Evolutionary conservation across 1,140 invertebrate species (phyloP), one percentile per base, ranked within the genome.

Genomic region (Cydia amplana): DNA sequence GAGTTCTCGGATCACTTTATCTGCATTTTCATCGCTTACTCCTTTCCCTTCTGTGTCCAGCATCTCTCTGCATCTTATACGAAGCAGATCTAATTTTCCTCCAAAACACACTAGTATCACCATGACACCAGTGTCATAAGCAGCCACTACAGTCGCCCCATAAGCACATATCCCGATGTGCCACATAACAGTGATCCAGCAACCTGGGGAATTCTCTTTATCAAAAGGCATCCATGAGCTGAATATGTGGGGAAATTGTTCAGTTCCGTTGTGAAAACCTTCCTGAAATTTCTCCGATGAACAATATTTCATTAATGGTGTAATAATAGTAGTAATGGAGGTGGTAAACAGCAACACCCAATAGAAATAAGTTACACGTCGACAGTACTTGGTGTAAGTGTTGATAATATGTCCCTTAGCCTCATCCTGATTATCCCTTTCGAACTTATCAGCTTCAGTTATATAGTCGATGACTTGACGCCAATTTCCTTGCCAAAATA

Each of bases 21-120:
- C 18, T 16, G 75, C 77, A 72, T 86, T 77, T 12, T 80, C 77
- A n/a, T 87, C 82, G 10, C 51, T 83, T 1, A 81, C 65, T 7
- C 64, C n/a, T n/a, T n/a, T 40, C 10, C 43, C 78, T n/a, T 77
- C 70, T 6, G 36, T 65, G 2, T 77, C 80, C 49, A 89, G 82
- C 76, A 91, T 87, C 63, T 84, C 75, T 32, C 83, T 90, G 64
- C 87, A 90, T 78, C 86, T 82, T 40, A 88, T 84, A 43, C 85
- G 82, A 6, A 92, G 74, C 9, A 92, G 63, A 18, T 92, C 85
- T 20, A 92, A 65, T 64, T 87, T 90, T 16, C 87, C 89, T 28
- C 86, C 84, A 75, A 92, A 90, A 73, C 88, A 91, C n/a, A 90
- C 83, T 84, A 92, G 85, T 2, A 87, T 79, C 0, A 90, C 87